Base-by-base conservation (phyloP, 30 jellyfish, hydroid and myxozoan genomes). In the Aurelia sp. region DNA sequence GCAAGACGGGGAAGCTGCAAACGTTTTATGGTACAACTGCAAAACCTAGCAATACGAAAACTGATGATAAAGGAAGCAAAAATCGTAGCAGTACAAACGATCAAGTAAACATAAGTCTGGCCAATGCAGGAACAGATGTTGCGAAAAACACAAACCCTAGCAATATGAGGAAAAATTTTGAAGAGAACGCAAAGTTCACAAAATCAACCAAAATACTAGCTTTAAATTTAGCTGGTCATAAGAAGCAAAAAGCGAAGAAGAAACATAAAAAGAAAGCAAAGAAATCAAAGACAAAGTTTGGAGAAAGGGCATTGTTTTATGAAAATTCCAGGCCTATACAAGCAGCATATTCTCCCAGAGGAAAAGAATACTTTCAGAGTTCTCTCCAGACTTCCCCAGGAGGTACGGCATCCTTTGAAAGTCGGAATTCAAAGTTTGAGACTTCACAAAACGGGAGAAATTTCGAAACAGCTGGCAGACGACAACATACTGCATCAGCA, bases 1-100 rank as follows among this genome's bases (percentile, higher is more conserved):
- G 90, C 33, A 87, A 78, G 47, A 37, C 62, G 7, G 95, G 95
- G 58, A 65, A 72, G 30, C 68, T 84, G 62, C 81, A 60, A 35
- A 71, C 93, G 9, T 84, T 84, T 33, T 84, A 58, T 72, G 93
- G 93, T 19, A 21, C 48, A 44, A 58, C 66, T 16, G 51, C 18
- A 16, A 17, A 30, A 35, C 62, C 74, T 13, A 52, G 48, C 23
- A 50, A 47, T 40, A 1, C 58, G 59, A 21, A 23, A 22, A 69
- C 31, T 4, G 37, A n/a, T 69, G 62, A 18, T 0, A 50, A 33
- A 20, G 55, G 70, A 11, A 40, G 33, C 12, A 62, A 69, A 69
- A 55, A 20, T 47, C 22, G 48, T 20, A 15, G 17, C 16, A 59
- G 58, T 51, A 31, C 27, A 18, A 44, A 17, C n/a, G 57, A n/a